Conservation (phyloP, 2,888 invertebrate genomes). For the Proisotoma minuta region DNA sequence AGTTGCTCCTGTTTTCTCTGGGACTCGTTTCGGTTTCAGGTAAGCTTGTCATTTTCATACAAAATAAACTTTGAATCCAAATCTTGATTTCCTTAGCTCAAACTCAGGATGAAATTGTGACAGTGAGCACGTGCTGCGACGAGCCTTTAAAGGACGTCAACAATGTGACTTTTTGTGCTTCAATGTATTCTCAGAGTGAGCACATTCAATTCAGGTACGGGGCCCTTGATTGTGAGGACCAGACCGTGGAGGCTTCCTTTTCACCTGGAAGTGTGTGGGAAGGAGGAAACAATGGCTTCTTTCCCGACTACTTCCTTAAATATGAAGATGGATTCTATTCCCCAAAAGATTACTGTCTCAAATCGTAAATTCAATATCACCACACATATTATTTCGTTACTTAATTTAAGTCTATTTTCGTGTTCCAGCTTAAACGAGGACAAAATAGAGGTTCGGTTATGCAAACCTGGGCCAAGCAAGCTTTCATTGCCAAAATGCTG, state of each 20-base stretch:
- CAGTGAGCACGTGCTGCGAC: conserved; percentile 32
- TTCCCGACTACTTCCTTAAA: conserved; percentile 33
- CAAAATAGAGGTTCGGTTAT: conserved; percentile 29
- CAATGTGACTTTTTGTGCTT: conserved; percentile 32
- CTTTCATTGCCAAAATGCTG: conserved; percentile 35
- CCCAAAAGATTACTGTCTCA: conserved; percentile 31
- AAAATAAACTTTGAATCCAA: not conserved
- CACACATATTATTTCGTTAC: no score
- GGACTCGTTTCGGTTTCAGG: no score
- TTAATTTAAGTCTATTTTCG: no score
- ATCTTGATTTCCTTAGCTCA: no score
- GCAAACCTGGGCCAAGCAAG: conserved; percentile 24
- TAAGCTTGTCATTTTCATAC: no score
- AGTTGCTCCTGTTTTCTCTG: no score
- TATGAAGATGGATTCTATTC: conserved; percentile 35
- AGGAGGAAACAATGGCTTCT: conserved; percentile 33
- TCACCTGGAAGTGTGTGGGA: conserved; percentile 24
- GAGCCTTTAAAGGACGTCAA: conserved; percentile 24
- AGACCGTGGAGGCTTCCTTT: conserved; percentile 25
- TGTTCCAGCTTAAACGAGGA: conserved; percentile 32
- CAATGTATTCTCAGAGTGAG: conserved; percentile 31
- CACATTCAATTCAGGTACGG: conserved; percentile 32
- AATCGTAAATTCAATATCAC: conserved; percentile 17
- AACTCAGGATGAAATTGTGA: conserved; percentile 27
- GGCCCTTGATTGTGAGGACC: conserved; percentile 27